A percentile compares a stretch with the other conserved stretches of the same genome.
Conservation (phyloP, 1,140 invertebrate species). For the Babylonia areolata region DNA sequence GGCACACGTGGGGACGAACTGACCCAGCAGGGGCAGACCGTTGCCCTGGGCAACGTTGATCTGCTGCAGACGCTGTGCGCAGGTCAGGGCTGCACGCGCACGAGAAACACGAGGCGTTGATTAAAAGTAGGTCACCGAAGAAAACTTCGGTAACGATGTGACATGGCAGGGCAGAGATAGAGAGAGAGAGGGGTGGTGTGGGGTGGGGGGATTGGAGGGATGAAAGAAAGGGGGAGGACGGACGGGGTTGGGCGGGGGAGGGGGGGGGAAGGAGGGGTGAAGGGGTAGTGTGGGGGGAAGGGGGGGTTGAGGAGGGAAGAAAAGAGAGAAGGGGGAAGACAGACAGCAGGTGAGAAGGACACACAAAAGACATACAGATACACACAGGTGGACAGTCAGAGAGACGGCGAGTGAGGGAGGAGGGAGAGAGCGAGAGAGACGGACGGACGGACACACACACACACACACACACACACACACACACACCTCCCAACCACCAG, state of each 20-base stretch:
- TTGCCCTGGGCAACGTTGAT: slow-evolving; percentile 36
- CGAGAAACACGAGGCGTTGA: background rate
- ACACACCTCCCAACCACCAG: too few relatives aligned
- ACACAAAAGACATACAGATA: background rate
- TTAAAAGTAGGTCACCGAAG: background rate
- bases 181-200: too few relatives aligned
- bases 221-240: too few relatives aligned
- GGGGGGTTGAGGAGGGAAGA: too few relatives aligned
- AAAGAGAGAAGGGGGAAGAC: too few relatives aligned
- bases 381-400: background rate
- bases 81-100: slow-evolving; percentile 11
- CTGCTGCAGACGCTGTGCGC: slow-evolving; percentile 39
- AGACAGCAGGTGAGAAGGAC: background rate
- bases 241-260: too few relatives aligned
- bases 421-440: too few relatives aligned
- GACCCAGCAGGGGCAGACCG: slow-evolving; percentile 43
- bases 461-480: too few relatives aligned
- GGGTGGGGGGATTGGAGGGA: too few relatives aligned
- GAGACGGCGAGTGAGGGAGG: background rate
- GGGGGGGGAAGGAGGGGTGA: too few relatives aligned
- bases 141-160: background rate
- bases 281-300: too few relatives aligned
- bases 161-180: background rate
- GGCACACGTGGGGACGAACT: slow-evolving; percentile 44
- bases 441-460: too few relatives aligned